Evolutionary conservation across 2,888 invertebrate species (phyloP).

Genomic region (Eilema sororculum): DNA sequence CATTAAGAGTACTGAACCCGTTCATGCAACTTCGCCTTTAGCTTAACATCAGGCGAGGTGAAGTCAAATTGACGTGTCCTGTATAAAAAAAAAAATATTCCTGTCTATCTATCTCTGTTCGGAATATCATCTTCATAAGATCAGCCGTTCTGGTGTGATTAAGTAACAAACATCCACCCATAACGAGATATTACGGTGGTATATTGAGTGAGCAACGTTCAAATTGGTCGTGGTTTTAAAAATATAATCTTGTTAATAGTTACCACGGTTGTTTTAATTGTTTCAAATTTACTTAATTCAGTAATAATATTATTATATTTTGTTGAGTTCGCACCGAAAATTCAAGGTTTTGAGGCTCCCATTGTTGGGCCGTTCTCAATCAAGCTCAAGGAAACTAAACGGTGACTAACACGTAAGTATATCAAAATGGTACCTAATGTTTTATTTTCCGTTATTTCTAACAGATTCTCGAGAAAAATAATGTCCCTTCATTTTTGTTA

Average conservation of each 20-base stretch:
- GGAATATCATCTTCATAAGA: background rate
- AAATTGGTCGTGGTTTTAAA: background rate
- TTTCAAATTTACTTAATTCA: background rate
- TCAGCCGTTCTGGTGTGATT: too few relatives aligned
- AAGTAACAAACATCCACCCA: background rate
- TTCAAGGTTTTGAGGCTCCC: constrained; percentile 2
- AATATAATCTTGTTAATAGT: constrained; percentile 1
- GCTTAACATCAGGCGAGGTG: too few relatives aligned
- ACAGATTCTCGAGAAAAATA: too few relatives aligned
- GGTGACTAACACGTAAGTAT: background rate
- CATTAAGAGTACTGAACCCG: background rate
- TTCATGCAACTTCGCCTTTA: background rate
- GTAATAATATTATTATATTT: constrained; percentile 4
- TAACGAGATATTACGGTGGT: background rate
- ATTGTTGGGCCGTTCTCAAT: background rate
- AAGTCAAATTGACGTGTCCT: too few relatives aligned
- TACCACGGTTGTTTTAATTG: constrained; percentile 4
- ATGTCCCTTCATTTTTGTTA: too few relatives aligned
- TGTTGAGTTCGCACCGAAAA: constrained; percentile 1
- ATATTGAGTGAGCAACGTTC: background rate
- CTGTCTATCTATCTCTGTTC: too few relatives aligned
- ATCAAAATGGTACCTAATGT: background rate
- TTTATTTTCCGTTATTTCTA: too few relatives aligned
- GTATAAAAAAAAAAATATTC: too few relatives aligned
- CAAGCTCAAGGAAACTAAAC: background rate